Evolutionary conservation across 2,888 invertebrate genomes (phyloP).

Genomic region (Leucophora obtusa): DNA sequence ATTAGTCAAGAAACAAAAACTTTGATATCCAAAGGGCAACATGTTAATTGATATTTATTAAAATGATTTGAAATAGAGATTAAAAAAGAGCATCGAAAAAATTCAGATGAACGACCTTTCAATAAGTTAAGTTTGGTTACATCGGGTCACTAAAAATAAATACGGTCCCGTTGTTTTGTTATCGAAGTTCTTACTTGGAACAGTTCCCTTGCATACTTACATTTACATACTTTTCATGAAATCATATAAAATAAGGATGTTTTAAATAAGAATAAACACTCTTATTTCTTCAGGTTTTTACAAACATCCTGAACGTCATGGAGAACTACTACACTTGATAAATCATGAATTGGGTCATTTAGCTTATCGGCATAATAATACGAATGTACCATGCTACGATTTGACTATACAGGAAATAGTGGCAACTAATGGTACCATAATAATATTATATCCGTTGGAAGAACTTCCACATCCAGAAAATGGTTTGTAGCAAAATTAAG

Average conservation of each 20-base stretch:
- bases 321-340: constrained; percentile 80
- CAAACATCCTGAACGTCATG: constrained; percentile 78
- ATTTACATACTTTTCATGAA: too few species aligned
- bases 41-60: too few species aligned
- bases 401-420: constrained; percentile 82
- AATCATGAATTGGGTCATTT: constrained; percentile 80
- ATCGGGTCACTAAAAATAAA: too few species aligned
- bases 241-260: background rate
- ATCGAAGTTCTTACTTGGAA: too few species aligned
- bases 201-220: too few species aligned
- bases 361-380: constrained; percentile 71
- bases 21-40: too few species aligned
- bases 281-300: constrained; percentile 71
- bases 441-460: constrained; percentile 80
- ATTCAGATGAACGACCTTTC: too few species aligned
- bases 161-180: too few species aligned
- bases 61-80: too few species aligned
- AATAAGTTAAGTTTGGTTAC: too few species aligned
- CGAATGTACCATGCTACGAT: constrained; percentile 73
- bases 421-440: constrained; percentile 80
- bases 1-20: too few species aligned
- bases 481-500: constrained; percentile 71
- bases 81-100: too few species aligned
- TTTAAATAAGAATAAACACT: background rate
- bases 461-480: constrained; percentile 75